Base-by-base conservation (phyloP, 1,140 invertebrate genomes). In the Nasonia giraulti region DNA sequence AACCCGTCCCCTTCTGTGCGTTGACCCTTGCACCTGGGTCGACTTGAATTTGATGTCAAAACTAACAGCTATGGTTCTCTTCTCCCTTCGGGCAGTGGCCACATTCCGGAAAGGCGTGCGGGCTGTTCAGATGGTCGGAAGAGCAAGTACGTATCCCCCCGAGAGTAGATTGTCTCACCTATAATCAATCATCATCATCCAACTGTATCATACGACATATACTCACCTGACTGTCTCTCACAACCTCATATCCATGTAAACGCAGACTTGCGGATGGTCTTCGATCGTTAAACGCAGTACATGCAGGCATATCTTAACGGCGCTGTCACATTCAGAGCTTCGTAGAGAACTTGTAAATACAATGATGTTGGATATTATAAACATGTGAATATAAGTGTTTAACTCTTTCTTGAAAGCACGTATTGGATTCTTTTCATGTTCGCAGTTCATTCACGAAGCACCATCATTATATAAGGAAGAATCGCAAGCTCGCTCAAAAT, bases 101-200 rank as follows among this genome's bases (percentile, higher is more conserved):
- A 98, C 98, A 94, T 99, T 99, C 97, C 98, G 98, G 96, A 99
- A 99, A 96, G 98, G 98, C 95, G 98, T 99, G 93, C 97, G 98
- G 93, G 98, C 98, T 94, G 97, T 99, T 94, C 98, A 98, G 95
- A 97, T 98, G 95, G 97, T 98, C 94, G 97, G 98, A 94, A 95
- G 97, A 96, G 97, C 98, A 97, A 98, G 97, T 98, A 98, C 95
- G 97, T 98, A 96, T 96, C 93, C 88, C 89, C 88, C 87, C 89
- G 90, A 90, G 90, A 90, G 88, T 92, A 91, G 90, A 91, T 89
- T 90, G 89, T 92, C 88, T 92, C 90, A 91, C 87, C 87, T 90
- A 86, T 92, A 69, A 79, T 74, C 5, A n/a, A 73, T 40, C 80
- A 83, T 71, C 20, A 44, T 83, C 47, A 62, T 76, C 33, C 68